Evolutionary conservation across 64 coral and sea anemone species (phyloP).

Genomic region (Acropora tenuis): DNA sequence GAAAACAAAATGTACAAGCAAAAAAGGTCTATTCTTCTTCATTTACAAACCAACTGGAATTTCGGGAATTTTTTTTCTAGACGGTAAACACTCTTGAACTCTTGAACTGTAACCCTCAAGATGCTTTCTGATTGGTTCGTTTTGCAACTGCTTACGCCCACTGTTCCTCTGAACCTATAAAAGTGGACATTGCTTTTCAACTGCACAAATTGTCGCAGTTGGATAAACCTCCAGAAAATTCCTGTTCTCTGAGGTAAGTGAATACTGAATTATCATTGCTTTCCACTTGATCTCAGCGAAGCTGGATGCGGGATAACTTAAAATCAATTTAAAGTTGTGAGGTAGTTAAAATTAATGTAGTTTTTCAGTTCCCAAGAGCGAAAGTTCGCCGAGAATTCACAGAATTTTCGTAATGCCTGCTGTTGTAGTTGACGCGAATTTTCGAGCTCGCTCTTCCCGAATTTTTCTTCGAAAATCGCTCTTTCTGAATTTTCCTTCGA

Average conservation of each 20-base stretch:
- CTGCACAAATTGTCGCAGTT: slow-evolving; percentile 8
- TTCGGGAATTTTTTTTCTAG: no score
- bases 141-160: slow-evolving; percentile 1
- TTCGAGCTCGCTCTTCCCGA: background rate
- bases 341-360: background rate
- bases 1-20: no score
- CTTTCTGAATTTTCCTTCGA: no score
- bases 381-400: background rate
- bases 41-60: no score
- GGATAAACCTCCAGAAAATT: slow-evolving; percentile 6
- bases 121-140: background rate
- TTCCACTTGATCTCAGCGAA: background rate
- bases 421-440: no score
- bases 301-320: background rate
- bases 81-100: background rate
- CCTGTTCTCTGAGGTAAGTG: background rate
- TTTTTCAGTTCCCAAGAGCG: background rate
- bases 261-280: background rate
- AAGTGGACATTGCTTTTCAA: background rate
- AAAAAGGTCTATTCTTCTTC: no score
- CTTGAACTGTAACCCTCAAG: background rate
- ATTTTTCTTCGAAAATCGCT: background rate
- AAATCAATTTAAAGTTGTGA: background rate
- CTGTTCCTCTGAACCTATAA: background rate
- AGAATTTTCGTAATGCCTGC: background rate